Evolutionary conservation across 2,888 invertebrate species (phyloP).

Genomic region (Heliconius sara): DNA sequence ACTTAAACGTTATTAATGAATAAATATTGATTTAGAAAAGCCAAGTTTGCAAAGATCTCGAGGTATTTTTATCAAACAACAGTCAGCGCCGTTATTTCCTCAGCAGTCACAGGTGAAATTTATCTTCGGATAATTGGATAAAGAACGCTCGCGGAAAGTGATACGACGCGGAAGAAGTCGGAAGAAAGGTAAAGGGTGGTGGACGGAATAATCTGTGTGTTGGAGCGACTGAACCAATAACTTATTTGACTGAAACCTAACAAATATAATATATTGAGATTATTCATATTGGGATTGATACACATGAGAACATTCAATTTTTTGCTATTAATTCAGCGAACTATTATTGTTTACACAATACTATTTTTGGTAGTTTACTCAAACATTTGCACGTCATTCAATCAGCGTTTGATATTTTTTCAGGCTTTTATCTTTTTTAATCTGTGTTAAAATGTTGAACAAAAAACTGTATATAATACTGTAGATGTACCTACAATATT

Average conservation of each 20-base stretch:
- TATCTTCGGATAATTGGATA: conserved; percentile 84
- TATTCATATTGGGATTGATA: background rate
- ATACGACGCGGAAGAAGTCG: conserved; percentile 74
- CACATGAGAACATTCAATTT: conserved; percentile 1
- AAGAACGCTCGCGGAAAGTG: conserved; percentile 81
- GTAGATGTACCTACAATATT: background rate
- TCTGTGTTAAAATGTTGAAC: conserved; percentile 20
- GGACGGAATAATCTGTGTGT: conserved; percentile 59
- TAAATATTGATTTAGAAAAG: conserved; percentile 27
- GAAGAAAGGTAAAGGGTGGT: conserved; percentile 52
- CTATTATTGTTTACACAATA: conserved; percentile 23
- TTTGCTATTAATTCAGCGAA: background rate
- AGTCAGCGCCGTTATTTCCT: conserved; percentile 75
- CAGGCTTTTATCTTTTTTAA: conserved; percentile 20
- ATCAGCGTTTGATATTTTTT: conserved; percentile 29
- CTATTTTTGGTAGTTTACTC: conserved; percentile 8
- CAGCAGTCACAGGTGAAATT: conserved; percentile 83
- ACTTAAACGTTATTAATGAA: background rate
- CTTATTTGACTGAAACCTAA: conserved; percentile 10
- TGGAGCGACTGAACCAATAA: conserved; percentile 49
- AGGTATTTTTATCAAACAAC: conserved; percentile 65
- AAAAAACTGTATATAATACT: conserved; percentile 1
- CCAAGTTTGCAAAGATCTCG: conserved; percentile 33
- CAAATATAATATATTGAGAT: conserved; percentile 23
- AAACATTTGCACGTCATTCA: conserved; percentile 22